Percentiles rank a stretch among this genome's conserved stretches.
Conservation (phyloP, 2,797 vertebrate species). For the Chelmon rostratus region DNA sequence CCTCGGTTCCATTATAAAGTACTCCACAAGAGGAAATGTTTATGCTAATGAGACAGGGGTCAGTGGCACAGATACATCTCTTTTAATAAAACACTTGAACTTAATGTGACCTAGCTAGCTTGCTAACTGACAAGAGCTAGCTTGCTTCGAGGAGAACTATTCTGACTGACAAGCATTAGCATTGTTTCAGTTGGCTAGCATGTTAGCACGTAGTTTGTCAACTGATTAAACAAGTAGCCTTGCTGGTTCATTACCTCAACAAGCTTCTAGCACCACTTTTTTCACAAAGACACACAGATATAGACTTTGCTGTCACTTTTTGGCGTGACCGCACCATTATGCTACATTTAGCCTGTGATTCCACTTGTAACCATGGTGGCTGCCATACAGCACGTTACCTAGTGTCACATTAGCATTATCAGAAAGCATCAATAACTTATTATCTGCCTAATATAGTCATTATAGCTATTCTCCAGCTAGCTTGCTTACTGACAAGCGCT, state of each 20-base stretch:
- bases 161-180: background rate
- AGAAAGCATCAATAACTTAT: background rate
- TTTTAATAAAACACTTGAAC: background rate
- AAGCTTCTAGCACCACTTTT: background rate
- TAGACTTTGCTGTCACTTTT: background rate
- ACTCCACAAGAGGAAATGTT: background rate
- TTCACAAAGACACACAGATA: background rate
- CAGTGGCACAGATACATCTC: background rate
- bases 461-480: no score
- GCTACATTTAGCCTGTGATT: background rate
- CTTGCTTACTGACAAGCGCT: no score
- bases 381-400: no score
- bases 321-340: background rate
- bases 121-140: background rate
- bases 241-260: background rate
- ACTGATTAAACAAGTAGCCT: background rate
- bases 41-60: background rate
- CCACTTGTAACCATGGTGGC: no score
- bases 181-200: background rate
- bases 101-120: background rate
- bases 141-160: background rate
- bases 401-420: background rate
- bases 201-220: background rate
- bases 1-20: background rate
- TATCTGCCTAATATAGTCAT: no score